Evolutionary conservation across 2,113 vertebrate genomes (phyloP).

Genomic region (Nesogale talazaci): DNA sequence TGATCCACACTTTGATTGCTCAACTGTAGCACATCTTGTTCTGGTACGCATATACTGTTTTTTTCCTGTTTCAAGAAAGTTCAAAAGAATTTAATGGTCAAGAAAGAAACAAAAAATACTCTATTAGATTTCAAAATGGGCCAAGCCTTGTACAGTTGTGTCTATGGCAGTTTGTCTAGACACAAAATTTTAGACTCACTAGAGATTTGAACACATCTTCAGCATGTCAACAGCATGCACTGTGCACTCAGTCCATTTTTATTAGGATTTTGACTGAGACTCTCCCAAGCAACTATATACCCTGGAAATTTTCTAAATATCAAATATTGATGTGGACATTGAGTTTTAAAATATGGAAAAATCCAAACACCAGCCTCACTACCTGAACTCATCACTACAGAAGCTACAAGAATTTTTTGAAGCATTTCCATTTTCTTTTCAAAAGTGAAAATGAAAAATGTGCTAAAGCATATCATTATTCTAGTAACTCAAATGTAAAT

Average conservation of each 20-base stretch:
- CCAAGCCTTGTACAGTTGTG: not conserved
- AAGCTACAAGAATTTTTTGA: not conserved
- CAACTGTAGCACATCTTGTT: constrained; percentile 71
- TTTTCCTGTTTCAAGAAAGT: constrained; percentile 77
- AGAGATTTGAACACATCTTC: no score
- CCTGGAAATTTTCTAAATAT: no score
- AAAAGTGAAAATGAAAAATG: constrained; percentile 29
- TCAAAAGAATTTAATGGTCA: constrained; percentile 71
- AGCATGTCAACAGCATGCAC: not conserved
- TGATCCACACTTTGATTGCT: constrained; percentile 73
- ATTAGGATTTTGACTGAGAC: not conserved
- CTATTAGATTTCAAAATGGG: constrained; percentile 33
- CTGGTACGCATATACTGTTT: constrained; percentile 69
- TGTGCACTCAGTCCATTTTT: not conserved
- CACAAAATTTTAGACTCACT: not conserved
- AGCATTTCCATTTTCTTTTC: constrained; percentile 31
- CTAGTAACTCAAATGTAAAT: constrained; percentile 23
- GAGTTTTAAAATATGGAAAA: not conserved
- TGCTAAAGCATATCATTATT: not conserved
- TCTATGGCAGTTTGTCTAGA: constrained; percentile 29
- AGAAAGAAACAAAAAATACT: constrained; percentile 49
- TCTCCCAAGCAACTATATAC: not conserved
- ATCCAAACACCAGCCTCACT: not conserved
- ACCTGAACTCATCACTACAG: not conserved
- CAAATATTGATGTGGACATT: no score